A percentile compares a stretch with the other conserved stretches of the same genome.
These are phyloP conservation scores for Petrophora chlorosata DNA, from an alignment of 2,888 invertebrate species.

Conservation along the genomic window DNA sequence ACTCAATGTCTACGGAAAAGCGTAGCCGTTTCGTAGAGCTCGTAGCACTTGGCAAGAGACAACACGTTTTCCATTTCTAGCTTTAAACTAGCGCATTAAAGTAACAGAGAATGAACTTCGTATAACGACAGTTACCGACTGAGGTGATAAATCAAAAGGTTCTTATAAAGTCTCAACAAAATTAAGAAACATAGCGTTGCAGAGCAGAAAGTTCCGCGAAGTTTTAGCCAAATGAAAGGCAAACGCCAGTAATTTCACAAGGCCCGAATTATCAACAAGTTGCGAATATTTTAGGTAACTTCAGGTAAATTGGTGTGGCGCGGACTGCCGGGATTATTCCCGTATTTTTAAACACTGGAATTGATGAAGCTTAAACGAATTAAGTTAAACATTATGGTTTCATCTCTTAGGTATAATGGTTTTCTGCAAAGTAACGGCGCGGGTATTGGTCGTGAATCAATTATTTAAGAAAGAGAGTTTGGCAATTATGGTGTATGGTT, in stretches of 20 bases:
- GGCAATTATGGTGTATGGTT: too few species aligned
- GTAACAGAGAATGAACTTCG: too few species aligned
- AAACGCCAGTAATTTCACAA: constrained; percentile 13
- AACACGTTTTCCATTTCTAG: too few species aligned
- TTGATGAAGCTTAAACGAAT: too few species aligned
- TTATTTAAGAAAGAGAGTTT: too few species aligned
- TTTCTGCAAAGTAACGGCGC: neutral
- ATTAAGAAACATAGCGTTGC: constrained; percentile 17
- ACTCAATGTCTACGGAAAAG: too few species aligned
- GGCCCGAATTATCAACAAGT: constrained; percentile 8
- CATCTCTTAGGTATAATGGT: too few species aligned
- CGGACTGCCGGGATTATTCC: constrained; percentile 2
- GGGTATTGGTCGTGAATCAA: neutral
- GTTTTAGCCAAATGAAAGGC: constrained; percentile 9
- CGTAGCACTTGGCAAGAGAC: too few species aligned
- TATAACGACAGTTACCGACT: neutral
- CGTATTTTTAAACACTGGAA: constrained; percentile 10
- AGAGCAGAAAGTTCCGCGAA: constrained; percentile 9
- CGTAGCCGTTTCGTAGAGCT: too few species aligned
- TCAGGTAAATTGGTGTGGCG: constrained; percentile 15
- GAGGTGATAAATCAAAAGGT: constrained; percentile 18
- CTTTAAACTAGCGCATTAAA: too few species aligned
- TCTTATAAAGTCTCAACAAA: constrained; percentile 7
- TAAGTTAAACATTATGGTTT: too few species aligned
- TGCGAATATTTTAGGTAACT: constrained; percentile 9